Evolutionary conservation across 1,140 invertebrate species (phyloP), one percentile per base, ranked within the genome.

Genomic region (Magallana angulata): DNA sequence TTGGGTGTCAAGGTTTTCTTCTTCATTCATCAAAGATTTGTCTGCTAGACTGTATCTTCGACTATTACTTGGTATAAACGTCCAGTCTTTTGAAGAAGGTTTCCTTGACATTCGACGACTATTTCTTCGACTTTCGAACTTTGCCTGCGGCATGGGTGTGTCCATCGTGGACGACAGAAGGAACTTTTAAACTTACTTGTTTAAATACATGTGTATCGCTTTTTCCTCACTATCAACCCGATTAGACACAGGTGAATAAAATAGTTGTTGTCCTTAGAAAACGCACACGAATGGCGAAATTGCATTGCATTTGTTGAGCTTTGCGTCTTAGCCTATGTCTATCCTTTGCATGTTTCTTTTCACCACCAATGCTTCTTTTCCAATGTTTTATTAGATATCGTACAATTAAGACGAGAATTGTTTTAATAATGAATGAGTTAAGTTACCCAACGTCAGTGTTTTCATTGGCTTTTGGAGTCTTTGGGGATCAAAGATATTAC

Each of bases 51-150:
- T 76, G 24, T 76, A 76, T 36, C 68, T 76, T 9, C 68, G 24
- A 36, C 68, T 76, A 9, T 76, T 24, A 62, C 60, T 62, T 6
- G 60, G 60, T 62, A 6, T 62, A 12, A 48, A 30, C 7, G 68
- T 30, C 68, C 68, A 76, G 68, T 76, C 36, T 12, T 18, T 24
- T 4, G 18, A 7, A 7, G 68, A 76, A 18, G 36, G 24, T 30
- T 76, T 76, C 36, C 68, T 76, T 12, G 68, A 76, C 68, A 76
- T 18, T 30, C 68, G 68, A 30, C 68, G 68, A 30, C 68, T 76
- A 12, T 76, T 76, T 76, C 68, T 30, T 36, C 68, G 68, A 76
- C 68, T 30, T 36, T 24, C 68, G 36, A 30, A 18, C 7, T 16
- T 64, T 76, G 68, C 9, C 68, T 76, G 68, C 6, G 68, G 68